Conservation (phyloP, 2,888 invertebrate genomes). For the Stenoptilia bipunctidactyla region DNA sequence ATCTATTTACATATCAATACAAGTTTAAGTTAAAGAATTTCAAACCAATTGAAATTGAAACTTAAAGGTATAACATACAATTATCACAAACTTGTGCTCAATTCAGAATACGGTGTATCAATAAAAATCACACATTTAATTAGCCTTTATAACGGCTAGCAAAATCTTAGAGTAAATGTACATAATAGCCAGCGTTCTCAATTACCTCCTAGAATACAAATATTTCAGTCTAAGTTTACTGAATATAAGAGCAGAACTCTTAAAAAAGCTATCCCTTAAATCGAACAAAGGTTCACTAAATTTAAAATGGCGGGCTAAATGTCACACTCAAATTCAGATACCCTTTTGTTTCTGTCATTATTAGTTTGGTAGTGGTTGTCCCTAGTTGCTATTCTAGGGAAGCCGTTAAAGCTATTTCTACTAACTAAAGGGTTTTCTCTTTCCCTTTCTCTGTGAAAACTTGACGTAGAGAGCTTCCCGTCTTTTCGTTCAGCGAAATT, state of each 20-base stretch:
- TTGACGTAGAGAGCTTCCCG: slow-evolving; percentile 58
- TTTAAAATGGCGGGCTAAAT: slow-evolving; percentile 30
- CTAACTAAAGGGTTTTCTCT: slow-evolving; percentile 59
- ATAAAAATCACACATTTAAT: too few species aligned
- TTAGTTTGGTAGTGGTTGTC: slow-evolving; percentile 55
- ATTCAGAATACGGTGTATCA: background rate
- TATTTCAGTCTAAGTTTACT: too few species aligned
- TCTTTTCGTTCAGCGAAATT: slow-evolving; percentile 46
- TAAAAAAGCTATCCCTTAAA: too few species aligned
- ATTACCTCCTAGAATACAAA: too few species aligned
- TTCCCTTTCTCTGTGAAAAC: slow-evolving; percentile 58
- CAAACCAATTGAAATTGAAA: slow-evolving; percentile 28
- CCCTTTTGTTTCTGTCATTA: slow-evolving; percentile 64
- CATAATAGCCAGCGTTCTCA: too few species aligned
- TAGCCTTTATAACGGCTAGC: too few species aligned
- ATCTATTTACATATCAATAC: slow-evolving; percentile 44
- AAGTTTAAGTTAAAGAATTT: slow-evolving; percentile 29
- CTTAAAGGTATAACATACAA: slow-evolving; percentile 29
- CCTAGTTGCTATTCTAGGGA: slow-evolving; percentile 51
- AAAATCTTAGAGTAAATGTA: too few species aligned
- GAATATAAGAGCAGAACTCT: too few species aligned
- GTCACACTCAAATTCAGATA: slow-evolving; percentile 76
- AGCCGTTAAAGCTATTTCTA: slow-evolving; percentile 64
- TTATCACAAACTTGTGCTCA: slow-evolving; percentile 1
- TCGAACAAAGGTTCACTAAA: too few species aligned